Evolutionary conservation across 2,113 vertebrate genomes (phyloP).

Genomic region (Cryptomyrus ogoouensis): DNA sequence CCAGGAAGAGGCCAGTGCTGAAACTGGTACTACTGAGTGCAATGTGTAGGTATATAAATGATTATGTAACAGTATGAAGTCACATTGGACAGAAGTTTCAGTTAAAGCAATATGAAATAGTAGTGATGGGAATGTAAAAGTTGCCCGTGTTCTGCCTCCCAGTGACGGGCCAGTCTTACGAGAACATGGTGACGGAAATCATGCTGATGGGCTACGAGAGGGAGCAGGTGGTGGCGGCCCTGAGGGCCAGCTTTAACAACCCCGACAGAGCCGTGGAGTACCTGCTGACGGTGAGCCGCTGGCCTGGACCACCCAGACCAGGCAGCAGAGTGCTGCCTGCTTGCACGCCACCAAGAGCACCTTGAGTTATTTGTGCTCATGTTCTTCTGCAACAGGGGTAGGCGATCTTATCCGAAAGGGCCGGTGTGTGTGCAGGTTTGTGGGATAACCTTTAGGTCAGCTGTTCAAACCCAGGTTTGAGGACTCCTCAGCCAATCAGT

Average conservation of each 20-base stretch:
- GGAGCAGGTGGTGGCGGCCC: conserved; percentile 82
- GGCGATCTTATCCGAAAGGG: neutral
- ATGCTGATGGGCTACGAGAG: conserved; percentile 95
- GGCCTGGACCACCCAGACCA: neutral
- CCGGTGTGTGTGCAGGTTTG: neutral
- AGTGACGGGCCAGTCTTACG: conserved; percentile 93
- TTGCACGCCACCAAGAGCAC: neutral
- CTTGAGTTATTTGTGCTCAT: neutral
- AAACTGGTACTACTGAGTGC: neutral
- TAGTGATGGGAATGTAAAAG: neutral
- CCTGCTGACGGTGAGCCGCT: conserved; percentile 78
- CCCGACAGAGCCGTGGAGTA: conserved; percentile 94
- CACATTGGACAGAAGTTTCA: neutral
- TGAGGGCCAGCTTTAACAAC: conserved; percentile 95
- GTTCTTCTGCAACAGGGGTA: neutral
- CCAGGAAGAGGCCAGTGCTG: neutral
- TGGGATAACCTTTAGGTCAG: neutral
- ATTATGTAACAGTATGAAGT: neutral
- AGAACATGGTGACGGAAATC: conserved; percentile 95
- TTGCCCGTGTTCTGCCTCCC: neutral
- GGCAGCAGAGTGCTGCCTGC: neutral
- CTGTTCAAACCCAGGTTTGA: neutral
- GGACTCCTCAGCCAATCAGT: neutral
- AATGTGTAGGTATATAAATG: neutral
- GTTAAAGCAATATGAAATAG: neutral